Evolutionary conservation across 2,113 vertebrate genomes (phyloP).

Genomic region (Oreochromis tanganicae): DNA sequence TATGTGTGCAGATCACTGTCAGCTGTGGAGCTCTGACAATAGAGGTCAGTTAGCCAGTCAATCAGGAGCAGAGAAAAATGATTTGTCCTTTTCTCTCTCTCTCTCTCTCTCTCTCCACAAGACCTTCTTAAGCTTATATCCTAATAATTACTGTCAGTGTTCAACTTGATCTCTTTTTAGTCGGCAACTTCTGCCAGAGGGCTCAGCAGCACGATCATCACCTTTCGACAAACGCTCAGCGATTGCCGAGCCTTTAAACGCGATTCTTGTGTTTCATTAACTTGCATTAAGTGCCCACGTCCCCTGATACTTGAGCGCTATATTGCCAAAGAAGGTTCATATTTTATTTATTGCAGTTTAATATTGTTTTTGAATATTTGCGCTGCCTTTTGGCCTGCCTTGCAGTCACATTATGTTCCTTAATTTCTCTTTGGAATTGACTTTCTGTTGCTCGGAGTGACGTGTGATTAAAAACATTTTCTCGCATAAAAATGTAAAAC

Average conservation of each 20-base stretch:
- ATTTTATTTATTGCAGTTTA: conserved; percentile 74
- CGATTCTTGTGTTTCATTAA: conserved; percentile 69
- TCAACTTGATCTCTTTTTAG: conserved; percentile 60
- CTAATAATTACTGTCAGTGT: conserved; percentile 57
- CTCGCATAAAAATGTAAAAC: conserved; percentile 58
- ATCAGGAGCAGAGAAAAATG: conserved; percentile 2
- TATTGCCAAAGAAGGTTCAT: conserved; percentile 73
- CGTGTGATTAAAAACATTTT: conserved; percentile 65
- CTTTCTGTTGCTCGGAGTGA: conserved; percentile 55
- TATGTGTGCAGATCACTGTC: conserved; percentile 63
- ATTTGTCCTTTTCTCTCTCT: conserved; percentile 27
- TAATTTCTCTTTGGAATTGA: conserved; percentile 71
- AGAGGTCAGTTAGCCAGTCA: conserved; percentile 60
- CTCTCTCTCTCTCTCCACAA: neutral
- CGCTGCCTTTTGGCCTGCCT: conserved; percentile 62
- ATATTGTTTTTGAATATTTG: conserved; percentile 77
- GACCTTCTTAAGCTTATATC: conserved; percentile 27
- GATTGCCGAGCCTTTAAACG: conserved; percentile 53
- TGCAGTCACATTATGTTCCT: conserved; percentile 55
- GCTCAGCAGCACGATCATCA: conserved; percentile 45
- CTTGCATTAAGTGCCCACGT: conserved; percentile 66
- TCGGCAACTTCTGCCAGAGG: conserved; percentile 50
- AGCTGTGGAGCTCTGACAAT: conserved; percentile 51
- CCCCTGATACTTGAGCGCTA: conserved; percentile 56
- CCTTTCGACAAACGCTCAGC: conserved; percentile 36